Evolutionary conservation across 2,113 vertebrate genomes (phyloP).

Genomic region (Anthoscopus minutus): DNA sequence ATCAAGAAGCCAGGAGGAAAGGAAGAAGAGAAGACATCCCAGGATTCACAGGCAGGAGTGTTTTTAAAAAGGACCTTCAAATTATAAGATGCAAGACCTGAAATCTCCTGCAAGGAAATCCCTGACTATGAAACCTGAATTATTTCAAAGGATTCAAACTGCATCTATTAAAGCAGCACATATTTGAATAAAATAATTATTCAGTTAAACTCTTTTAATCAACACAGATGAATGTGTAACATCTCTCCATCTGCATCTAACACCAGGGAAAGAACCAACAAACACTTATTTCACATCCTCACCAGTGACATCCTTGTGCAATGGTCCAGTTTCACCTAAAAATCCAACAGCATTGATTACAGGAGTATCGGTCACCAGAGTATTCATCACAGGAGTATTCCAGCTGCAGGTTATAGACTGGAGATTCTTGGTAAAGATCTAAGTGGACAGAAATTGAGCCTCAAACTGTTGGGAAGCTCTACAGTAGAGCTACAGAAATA

Average conservation of each 20-base stretch:
- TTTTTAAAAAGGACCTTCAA: background rate
- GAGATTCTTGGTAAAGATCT: background rate
- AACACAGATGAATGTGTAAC: background rate
- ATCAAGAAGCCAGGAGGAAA: background rate
- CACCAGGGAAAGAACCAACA: background rate
- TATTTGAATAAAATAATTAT: background rate
- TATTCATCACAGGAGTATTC: background rate
- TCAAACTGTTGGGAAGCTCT: background rate
- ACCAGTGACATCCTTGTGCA: background rate
- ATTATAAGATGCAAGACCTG: background rate
- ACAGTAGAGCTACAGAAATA: background rate
- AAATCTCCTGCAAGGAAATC: background rate
- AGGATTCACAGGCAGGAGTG: background rate
- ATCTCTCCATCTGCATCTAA: background rate
- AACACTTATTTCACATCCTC: background rate
- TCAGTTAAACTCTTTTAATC: background rate
- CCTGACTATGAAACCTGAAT: background rate
- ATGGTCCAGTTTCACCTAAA: background rate
- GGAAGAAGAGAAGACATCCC: background rate
- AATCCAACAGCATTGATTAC: background rate
- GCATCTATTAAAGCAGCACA: background rate
- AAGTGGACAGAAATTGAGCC: background rate
- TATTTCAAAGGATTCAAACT: background rate
- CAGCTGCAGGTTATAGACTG: background rate
- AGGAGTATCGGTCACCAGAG: background rate